Evolutionary conservation across 92 coral and sea anemone species (phyloP).

Genomic region (Parazoanthus swiftii): DNA sequence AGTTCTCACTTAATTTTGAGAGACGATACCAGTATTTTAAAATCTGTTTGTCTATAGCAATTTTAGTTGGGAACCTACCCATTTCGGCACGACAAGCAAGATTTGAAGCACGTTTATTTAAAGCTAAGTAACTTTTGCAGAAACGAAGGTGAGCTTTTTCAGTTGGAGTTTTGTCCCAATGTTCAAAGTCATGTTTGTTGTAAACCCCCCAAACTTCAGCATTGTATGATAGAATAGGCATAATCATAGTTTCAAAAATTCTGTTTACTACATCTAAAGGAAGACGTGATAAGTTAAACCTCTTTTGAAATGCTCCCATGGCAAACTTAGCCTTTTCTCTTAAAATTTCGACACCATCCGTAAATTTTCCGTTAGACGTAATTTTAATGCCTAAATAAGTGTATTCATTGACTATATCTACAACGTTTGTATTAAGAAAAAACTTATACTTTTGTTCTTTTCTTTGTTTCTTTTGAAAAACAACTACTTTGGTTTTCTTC

Average conservation of each 20-base stretch:
- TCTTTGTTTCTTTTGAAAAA: not conserved
- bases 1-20: not conserved
- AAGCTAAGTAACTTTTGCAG: not conserved
- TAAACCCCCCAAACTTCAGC: slow-evolving; percentile 45
- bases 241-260: not conserved
- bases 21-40: slow-evolving; percentile 32
- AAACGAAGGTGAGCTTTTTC: not conserved
- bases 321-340: not conserved
- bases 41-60: slow-evolving; percentile 12
- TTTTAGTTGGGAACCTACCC: slow-evolving; percentile 15
- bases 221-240: not conserved
- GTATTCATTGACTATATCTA: not conserved
- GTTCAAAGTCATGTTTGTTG: slow-evolving; percentile 11
- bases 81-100: slow-evolving; percentile 17
- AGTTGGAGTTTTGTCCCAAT: slow-evolving; percentile 36
- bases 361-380: too few relatives aligned
- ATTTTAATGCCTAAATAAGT: not conserved
- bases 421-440: too few relatives aligned
- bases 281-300: not conserved
- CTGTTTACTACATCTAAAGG: too few relatives aligned
- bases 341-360: not conserved
- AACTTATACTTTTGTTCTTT: not conserved
- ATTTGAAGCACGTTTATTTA: slow-evolving; percentile 21
- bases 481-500: too few relatives aligned
- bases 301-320: not conserved